phyloP scores from a whole-genome alignment of 2,113 vertebrate genomes.

The Fregata magnificens region DNA sequence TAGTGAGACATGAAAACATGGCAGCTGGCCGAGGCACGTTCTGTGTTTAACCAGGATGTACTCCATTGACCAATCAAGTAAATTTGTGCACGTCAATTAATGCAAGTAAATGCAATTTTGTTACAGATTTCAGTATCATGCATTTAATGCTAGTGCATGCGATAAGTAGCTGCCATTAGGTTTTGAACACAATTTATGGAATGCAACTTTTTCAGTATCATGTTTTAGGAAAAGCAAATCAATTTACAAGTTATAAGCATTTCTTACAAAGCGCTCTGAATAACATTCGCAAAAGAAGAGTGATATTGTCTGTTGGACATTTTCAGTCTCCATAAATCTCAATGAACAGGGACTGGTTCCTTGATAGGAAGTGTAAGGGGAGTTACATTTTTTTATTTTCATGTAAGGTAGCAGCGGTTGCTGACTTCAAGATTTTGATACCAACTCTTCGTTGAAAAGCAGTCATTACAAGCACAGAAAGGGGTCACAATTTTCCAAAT shows the following conservation, averaged over 20 bases:
- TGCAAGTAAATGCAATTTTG: background rate
- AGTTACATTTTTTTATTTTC: background rate
- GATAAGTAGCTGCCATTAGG: background rate
- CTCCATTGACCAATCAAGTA: background rate
- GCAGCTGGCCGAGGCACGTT: background rate
- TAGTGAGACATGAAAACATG: background rate
- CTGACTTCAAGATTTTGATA: background rate
- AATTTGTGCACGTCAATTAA: background rate
- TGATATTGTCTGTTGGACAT: background rate
- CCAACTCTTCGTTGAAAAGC: background rate
- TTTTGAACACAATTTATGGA: background rate
- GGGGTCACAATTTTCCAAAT: background rate
- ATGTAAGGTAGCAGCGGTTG: background rate
- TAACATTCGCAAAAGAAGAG: background rate
- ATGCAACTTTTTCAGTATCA: background rate
- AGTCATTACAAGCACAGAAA: background rate
- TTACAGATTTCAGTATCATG: background rate
- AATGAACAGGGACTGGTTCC: background rate
- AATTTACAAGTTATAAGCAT: background rate
- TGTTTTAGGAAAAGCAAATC: background rate
- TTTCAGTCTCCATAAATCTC: background rate
- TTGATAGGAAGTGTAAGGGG: background rate
- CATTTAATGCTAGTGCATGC: background rate
- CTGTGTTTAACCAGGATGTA: background rate
- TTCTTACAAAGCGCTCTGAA: background rate